phyloP scores from a whole-genome alignment of 2,888 invertebrate genomes.

The Nematopogon swammerdamellus region DNA sequence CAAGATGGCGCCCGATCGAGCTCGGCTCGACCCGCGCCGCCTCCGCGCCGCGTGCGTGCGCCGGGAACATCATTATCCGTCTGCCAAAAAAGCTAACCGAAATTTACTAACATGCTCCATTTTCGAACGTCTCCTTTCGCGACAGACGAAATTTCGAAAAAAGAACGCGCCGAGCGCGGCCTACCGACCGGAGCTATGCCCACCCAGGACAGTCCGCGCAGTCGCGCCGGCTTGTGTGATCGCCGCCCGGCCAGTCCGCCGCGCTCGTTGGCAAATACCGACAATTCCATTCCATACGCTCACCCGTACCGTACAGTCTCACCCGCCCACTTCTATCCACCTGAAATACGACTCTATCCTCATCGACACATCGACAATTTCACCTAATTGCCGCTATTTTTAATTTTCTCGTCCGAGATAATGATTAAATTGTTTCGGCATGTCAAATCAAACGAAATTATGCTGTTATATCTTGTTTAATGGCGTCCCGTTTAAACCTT shows the following conservation, averaged over 20 bases:
- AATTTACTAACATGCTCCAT: neutral
- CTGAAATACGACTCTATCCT: conserved; percentile 20
- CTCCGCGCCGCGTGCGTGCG: neutral
- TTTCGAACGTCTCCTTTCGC: neutral
- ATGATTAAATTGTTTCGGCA: conserved; percentile 57
- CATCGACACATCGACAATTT: conserved; percentile 3
- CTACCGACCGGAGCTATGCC: conserved; percentile 21
- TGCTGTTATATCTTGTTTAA: conserved; percentile 56
- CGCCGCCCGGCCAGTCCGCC: conserved; percentile 23
- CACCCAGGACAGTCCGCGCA: conserved; percentile 38
- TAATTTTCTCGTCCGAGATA: conserved; percentile 43
- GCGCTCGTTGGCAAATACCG: conserved; percentile 51
- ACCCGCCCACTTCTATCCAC: conserved; percentile 16
- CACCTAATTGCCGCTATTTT: conserved; percentile 25
- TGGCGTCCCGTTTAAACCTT: conserved; percentile 39
- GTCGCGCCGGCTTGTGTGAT: conserved; percentile 20
- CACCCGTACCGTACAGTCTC: conserved; percentile 28
- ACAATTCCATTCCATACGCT: conserved; percentile 44
- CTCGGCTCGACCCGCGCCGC: neutral
- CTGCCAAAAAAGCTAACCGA: neutral
- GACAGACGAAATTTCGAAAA: neutral
- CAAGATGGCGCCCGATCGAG: neutral
- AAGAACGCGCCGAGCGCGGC: neutral
- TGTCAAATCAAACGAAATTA: conserved; percentile 56
- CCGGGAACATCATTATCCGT: neutral